Conservation (phyloP, 2,113 vertebrate genomes). For the Chionis minor region DNA sequence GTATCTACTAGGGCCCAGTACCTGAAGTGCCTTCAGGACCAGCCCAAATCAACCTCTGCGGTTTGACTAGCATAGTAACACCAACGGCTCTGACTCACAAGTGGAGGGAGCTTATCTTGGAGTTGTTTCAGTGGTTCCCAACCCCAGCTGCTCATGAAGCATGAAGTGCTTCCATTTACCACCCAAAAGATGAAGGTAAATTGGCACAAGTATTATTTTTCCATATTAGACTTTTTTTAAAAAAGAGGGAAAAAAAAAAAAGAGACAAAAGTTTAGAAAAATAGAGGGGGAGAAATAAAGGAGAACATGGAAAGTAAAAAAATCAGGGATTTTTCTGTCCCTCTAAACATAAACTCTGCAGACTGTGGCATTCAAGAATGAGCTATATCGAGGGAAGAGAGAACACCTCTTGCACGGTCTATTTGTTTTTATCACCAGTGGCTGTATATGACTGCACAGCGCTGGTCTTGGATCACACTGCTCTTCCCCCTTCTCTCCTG, state of each 20-base stretch:
- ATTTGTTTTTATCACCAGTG: not conserved
- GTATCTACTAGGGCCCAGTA: not conserved
- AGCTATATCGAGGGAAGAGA: not conserved
- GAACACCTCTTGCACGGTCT: not conserved
- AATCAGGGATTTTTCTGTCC: not conserved
- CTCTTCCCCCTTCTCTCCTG: not conserved
- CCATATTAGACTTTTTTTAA: not conserved
- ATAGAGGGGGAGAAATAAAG: rapidly evolving
- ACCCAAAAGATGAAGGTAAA: not conserved
- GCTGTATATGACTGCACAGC: not conserved
- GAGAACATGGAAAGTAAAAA: not conserved
- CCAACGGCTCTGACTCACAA: rapidly evolving
- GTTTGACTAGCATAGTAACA: not conserved
- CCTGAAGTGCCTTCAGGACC: not conserved
- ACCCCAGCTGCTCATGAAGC: not conserved
- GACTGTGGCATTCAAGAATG: not conserved
- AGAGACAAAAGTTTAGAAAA: no score
- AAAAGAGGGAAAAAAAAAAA: not conserved
- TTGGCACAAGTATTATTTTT: not conserved
- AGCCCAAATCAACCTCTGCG: not conserved
- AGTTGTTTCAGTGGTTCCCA: not conserved
- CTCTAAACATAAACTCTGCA: not conserved
- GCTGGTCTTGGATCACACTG: not conserved
- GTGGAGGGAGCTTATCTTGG: not conserved
- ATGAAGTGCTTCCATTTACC: not conserved